Conservation (phyloP, 2,888 invertebrate species). For the Rhamnusium bicolor region DNA sequence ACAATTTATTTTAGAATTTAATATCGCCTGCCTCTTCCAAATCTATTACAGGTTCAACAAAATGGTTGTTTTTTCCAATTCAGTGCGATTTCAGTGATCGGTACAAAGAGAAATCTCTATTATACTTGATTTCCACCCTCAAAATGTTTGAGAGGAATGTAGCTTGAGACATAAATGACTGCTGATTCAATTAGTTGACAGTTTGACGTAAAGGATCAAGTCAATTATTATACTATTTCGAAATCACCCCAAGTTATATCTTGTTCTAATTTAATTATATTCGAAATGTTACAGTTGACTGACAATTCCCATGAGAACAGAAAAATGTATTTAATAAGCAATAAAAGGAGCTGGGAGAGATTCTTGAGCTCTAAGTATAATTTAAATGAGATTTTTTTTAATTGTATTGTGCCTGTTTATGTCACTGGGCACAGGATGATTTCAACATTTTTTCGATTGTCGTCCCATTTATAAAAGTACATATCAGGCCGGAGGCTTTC, state of each 20-base stretch:
- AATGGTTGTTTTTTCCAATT: background rate
- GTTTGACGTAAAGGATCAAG: constrained; percentile 50
- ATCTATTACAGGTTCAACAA: background rate
- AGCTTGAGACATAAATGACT: constrained; percentile 40
- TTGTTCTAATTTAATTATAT: constrained; percentile 45
- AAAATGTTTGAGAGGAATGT: constrained; percentile 15
- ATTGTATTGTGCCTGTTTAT: background rate
- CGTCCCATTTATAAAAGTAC: no score
- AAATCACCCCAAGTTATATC: constrained; percentile 44
- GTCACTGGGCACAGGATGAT: no score
- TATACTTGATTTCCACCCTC: background rate
- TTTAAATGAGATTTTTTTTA: background rate
- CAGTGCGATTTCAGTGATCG: background rate
- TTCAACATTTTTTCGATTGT: no score
- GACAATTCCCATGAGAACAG: constrained; percentile 42
- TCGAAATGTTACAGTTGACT: constrained; percentile 45
- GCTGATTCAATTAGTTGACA: constrained; percentile 49
- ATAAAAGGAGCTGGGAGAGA: background rate
- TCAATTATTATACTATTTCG: constrained; percentile 49
- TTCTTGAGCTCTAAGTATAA: background rate
- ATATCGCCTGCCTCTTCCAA: no score
- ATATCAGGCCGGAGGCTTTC: no score
- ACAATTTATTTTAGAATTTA: no score
- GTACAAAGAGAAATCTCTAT: background rate
- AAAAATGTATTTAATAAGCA: constrained; percentile 12